Evolutionary conservation across 2,888 invertebrate species (phyloP).

Genomic region (Sthenelais limicola): DNA sequence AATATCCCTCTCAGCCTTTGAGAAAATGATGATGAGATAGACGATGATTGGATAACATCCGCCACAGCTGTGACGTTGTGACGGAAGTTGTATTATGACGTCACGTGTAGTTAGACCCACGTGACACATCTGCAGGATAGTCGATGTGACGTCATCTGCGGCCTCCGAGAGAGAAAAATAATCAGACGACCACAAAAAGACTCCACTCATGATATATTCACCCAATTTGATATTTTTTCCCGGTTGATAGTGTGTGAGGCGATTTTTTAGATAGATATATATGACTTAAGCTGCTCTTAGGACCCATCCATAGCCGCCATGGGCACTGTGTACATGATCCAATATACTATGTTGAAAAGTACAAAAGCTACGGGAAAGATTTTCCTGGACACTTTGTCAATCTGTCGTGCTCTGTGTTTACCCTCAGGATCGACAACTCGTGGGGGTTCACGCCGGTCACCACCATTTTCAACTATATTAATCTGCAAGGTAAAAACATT

Average conservation of each 20-base stretch:
- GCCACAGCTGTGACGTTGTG: constrained; percentile 19
- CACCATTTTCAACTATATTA: constrained; percentile 45
- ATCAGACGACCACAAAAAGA: constrained; percentile 15
- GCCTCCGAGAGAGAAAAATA: constrained; percentile 34
- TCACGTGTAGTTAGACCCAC: constrained; percentile 16
- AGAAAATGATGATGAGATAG: constrained; percentile 26
- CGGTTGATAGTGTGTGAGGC: too few species aligned
- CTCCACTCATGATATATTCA: constrained; percentile 29
- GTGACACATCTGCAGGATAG: constrained; percentile 39
- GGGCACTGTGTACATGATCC: constrained; percentile 47
- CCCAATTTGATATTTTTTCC: not conserved
- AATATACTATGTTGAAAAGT: constrained; percentile 53
- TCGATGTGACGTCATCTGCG: constrained; percentile 33
- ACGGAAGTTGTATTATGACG: constrained; percentile 35
- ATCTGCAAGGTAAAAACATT: constrained; percentile 44
- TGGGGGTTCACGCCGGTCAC: constrained; percentile 43
- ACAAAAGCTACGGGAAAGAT: constrained; percentile 52
- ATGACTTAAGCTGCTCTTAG: constrained; percentile 10
- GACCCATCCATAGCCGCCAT: constrained; percentile 31
- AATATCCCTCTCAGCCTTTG: constrained; percentile 21
- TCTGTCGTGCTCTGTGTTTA: constrained; percentile 47
- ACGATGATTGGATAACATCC: constrained; percentile 14
- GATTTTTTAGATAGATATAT: not conserved
- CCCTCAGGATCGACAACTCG: constrained; percentile 51
- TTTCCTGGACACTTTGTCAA: constrained; percentile 53